Evolutionary conservation across 2,888 invertebrate genomes (phyloP).

Genomic region (Portevinia maculata): DNA sequence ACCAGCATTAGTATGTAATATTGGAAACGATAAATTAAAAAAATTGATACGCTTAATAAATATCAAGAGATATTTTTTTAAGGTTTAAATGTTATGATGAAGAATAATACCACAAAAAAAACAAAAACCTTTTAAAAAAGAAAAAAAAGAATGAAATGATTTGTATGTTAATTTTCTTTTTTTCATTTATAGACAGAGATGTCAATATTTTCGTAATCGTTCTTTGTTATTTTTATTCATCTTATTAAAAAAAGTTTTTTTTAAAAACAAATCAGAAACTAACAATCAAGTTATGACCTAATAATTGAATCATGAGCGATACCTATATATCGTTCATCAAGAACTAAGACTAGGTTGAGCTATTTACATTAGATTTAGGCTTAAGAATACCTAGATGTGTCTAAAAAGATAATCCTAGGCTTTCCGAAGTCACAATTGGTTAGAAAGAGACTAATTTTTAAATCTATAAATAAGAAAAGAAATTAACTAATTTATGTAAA

Average conservation of each 20-base stretch:
- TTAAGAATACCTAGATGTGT: no score
- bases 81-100: constrained; percentile 36
- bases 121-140: constrained; percentile 8
- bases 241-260: constrained; percentile 10
- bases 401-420: no score
- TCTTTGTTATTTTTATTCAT: neutral
- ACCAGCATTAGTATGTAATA: constrained; percentile 48
- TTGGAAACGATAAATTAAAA: constrained; percentile 23
- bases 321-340: neutral
- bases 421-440: no score
- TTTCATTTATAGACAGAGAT: constrained; percentile 33
- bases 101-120: constrained; percentile 10
- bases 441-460: neutral
- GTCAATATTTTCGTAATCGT: constrained; percentile 27
- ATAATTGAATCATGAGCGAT: no score
- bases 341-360: no score
- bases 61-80: constrained; percentile 64
- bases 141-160: neutral
- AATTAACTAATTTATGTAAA: neutral
- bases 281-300: neutral
- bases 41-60: constrained; percentile 64
- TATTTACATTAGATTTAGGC: no score
- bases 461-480: neutral
- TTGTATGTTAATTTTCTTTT: neutral
- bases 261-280: constrained; percentile 1